These are phyloP conservation scores for Drusus annulatus DNA, from an alignment of 1,140 invertebrate species.

Conservation along the genomic window DNA sequence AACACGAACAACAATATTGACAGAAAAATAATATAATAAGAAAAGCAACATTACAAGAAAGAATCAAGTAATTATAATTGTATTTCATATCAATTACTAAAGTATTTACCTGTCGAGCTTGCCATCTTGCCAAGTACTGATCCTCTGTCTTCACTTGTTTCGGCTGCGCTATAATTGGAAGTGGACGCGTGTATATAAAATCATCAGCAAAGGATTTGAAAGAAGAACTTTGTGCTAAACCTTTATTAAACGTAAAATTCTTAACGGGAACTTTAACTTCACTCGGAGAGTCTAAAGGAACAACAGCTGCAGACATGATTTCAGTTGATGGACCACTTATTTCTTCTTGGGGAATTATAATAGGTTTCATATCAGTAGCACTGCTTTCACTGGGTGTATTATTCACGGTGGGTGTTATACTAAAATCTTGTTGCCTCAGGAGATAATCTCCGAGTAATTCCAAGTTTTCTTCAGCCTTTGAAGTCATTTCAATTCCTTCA, in stretches of 20 bases:
- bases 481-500: slow-evolving; percentile 21
- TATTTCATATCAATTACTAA: too few relatives aligned
- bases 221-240: not conserved
- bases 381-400: not conserved
- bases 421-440: slow-evolving; percentile 68
- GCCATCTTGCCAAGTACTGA: slow-evolving; percentile 75
- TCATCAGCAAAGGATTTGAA: not conserved
- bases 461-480: slow-evolving; percentile 67
- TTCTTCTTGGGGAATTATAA: not conserved
- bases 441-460: slow-evolving; percentile 68
- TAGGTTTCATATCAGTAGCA: not conserved
- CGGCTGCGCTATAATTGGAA: not conserved
- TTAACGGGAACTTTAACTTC: slow-evolving; percentile 6
- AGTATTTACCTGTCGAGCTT: slow-evolving; percentile 75
- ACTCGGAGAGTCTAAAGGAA: not conserved
- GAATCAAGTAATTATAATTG: too few relatives aligned
- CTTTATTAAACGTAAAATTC: slow-evolving; percentile 3
- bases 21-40: too few relatives aligned
- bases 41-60: too few relatives aligned
- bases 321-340: slow-evolving; percentile 13
- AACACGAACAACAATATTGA: too few relatives aligned
- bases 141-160: slow-evolving; percentile 64
- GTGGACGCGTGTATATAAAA: not conserved
- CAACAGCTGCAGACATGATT: not conserved
- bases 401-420: slow-evolving; percentile 51